phyloP scores from a whole-genome alignment of 2,888 invertebrate species.

The Ectemnius cavifrons region DNA sequence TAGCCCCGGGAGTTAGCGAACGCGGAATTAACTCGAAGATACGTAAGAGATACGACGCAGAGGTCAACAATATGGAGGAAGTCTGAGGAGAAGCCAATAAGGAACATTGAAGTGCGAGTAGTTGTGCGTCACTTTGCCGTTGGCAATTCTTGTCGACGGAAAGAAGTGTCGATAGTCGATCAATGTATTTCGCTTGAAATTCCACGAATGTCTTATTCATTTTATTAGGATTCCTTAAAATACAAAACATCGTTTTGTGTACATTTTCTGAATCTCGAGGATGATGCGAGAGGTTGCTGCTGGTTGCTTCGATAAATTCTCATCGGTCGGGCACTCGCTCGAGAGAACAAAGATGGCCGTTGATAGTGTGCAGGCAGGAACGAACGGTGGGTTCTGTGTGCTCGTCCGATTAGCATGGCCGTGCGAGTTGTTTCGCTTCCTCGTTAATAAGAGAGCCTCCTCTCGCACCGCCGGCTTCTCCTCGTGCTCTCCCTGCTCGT shows the following conservation, averaged over 20 bases:
- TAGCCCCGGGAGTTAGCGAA: not conserved
- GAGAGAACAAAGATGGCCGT: conserved; percentile 68
- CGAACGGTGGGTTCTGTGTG: conserved; percentile 64
- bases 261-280: no score
- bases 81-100: no score
- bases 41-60: conserved; percentile 29
- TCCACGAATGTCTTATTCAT: no score
- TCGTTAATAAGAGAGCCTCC: conserved; percentile 75
- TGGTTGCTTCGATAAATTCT: conserved; percentile 56
- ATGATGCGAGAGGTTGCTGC: conserved; percentile 9
- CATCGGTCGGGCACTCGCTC: conserved; percentile 47
- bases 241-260: no score
- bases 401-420: conserved; percentile 73
- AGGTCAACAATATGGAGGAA: not conserved
- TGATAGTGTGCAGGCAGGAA: conserved; percentile 52
- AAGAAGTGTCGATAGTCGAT: no score
- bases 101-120: no score
- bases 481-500: conserved; percentile 1
- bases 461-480: conserved; percentile 37
- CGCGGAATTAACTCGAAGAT: conserved; percentile 25
- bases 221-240: no score
- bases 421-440: conserved; percentile 78
- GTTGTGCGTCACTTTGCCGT: no score
- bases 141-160: no score
- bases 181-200: no score